A percentile compares a stretch with the other conserved stretches of the same genome.
phyloP scores from a whole-genome alignment of 1,140 invertebrate genomes.

The Platyura marginata region DNA sequence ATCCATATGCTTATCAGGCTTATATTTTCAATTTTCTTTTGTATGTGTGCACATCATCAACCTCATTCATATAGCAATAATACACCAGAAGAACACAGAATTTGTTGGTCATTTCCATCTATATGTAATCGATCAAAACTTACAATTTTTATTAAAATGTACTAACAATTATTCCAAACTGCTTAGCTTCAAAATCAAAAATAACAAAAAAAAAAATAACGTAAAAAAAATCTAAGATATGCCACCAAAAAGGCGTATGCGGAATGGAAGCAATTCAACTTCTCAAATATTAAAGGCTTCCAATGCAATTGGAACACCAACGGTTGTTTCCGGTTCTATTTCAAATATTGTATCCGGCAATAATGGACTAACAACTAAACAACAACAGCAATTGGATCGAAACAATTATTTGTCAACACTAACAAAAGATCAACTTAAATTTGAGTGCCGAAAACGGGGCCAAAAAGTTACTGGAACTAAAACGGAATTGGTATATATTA shows the following conservation, averaged over 20 bases:
- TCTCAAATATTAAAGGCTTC: too few species aligned
- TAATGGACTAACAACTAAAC: background rate
- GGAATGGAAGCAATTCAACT: background rate
- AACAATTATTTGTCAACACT: slow-evolving; percentile 28
- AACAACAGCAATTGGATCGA: slow-evolving; percentile 5
- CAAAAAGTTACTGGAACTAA: slow-evolving; percentile 38
- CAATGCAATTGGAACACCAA: background rate
- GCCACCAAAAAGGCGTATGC: background rate
- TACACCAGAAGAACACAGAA: too few species aligned
- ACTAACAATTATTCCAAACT: background rate
- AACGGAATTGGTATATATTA: slow-evolving; percentile 34
- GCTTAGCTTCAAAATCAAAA: background rate
- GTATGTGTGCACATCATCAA: too few species aligned
- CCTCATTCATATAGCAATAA: background rate
- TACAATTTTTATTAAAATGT: background rate
- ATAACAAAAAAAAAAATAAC: background rate
- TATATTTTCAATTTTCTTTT: too few species aligned
- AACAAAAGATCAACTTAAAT: slow-evolving; percentile 38
- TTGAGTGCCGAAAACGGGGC: slow-evolving; percentile 36
- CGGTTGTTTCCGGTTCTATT: background rate
- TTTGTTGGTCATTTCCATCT: too few species aligned
- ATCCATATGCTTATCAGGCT: too few species aligned
- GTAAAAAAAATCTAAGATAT: background rate
- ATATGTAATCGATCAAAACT: too few species aligned
- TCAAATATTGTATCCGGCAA: background rate